Conservation (phyloP, 2,797 vertebrate species). For the Peromyscus aztecus region DNA sequence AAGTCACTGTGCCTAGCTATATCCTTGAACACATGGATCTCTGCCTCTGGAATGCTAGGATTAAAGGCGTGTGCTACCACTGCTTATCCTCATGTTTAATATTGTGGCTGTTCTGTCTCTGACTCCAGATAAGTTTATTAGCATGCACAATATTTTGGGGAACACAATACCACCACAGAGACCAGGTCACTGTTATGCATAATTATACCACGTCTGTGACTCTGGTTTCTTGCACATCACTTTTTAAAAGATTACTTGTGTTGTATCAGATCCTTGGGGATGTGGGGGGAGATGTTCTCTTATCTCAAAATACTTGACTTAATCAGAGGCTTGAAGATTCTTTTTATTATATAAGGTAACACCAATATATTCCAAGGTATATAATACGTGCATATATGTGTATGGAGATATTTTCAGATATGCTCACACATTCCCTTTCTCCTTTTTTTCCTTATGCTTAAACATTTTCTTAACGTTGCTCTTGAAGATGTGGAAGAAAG, state of each 20-base stretch:
- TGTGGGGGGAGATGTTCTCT: neutral
- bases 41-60: no score
- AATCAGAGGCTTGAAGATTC: neutral
- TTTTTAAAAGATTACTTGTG: neutral
- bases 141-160: no score
- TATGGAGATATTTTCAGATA: neutral
- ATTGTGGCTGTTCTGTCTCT: no score
- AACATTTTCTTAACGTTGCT: neutral
- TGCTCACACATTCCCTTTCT: neutral
- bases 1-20: no score
- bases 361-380: fast-evolving
- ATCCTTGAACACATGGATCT: no score
- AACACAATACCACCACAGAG: neutral
- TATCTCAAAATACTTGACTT: neutral
- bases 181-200: neutral
- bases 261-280: neutral
- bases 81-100: no score
- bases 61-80: no score
- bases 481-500: neutral
- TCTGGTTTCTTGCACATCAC: neutral
- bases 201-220: neutral
- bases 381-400: neutral
- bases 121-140: no score
- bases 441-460: neutral
- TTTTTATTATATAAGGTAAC: neutral